phyloP scores from a whole-genome alignment of 2,888 invertebrate species.

The Ypsolopha scabrella region DNA sequence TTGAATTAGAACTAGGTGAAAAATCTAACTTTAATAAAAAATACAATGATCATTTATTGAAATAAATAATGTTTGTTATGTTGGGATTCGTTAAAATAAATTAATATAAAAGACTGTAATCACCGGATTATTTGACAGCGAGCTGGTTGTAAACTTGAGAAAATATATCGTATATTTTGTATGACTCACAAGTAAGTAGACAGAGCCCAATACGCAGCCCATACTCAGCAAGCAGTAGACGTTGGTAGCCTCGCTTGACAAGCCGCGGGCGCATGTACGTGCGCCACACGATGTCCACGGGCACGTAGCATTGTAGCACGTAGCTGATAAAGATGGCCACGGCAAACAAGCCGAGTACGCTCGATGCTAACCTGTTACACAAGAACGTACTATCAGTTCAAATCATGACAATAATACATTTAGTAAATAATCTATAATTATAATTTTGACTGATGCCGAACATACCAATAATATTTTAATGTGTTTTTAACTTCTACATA shows the following conservation, averaged over 20 bases:
- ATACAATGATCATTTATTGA: too few relatives aligned
- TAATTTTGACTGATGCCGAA: too few relatives aligned
- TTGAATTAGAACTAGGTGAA: too few relatives aligned
- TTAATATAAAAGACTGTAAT: too few relatives aligned
- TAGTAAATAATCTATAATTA: too few relatives aligned
- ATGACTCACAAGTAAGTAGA: conserved; percentile 84
- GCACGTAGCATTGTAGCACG: conserved; percentile 94
- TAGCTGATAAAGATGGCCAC: conserved; percentile 92
- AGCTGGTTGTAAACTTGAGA: not conserved
- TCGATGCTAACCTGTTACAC: conserved; percentile 71
- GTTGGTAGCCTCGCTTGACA: conserved; percentile 30
- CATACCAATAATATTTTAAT: too few relatives aligned
- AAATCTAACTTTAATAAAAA: too few relatives aligned
- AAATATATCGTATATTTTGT: too few relatives aligned
- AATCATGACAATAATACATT: too few relatives aligned
- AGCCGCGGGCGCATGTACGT: conserved; percentile 69
- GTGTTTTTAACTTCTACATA: too few relatives aligned
- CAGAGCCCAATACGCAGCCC: conserved; percentile 80
- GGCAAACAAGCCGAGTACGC: conserved; percentile 78
- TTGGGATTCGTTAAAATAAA: too few relatives aligned
- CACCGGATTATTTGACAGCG: not conserved
- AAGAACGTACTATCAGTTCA: not conserved
- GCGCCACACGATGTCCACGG: conserved; percentile 93
- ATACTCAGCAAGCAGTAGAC: conserved; percentile 75
- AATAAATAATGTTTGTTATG: too few relatives aligned